Evolutionary conservation across 2,797 vertebrate species (phyloP), one percentile per base, ranked within the genome.

Genomic region (Cuculus canorus): DNA sequence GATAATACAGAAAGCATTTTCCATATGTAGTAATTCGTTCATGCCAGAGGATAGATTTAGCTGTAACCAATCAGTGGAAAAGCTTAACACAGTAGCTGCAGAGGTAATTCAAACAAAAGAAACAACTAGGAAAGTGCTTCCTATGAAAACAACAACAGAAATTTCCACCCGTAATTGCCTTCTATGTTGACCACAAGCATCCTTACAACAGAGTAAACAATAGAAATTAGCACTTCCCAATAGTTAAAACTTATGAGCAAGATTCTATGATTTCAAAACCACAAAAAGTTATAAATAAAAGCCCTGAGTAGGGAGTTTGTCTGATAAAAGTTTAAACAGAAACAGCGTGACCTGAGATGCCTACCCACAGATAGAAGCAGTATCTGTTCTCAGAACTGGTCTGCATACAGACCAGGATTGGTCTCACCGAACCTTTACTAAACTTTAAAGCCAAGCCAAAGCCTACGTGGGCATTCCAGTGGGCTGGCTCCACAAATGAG

Each of bases 51-150:
- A 73, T 52, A 89, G 43, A 89, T 66, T 7, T 17, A 69, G 10
- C 27, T 77, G 47, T 73, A 93, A 75, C 48, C 87, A 68, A 80
- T 80, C 64, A 53, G 48, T 70, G 56, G 33, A 77, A 92, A 95
- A 93, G 32, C 45, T 27, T 82, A 68, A 73, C 4, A 1, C 18
- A 48, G 66, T 72, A 90, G 27, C 47, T 83, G 33, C 45, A 65
- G 64, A 78, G 72, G 53, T 25, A 80, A 90, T 75, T 81, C 72
- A 75, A 87, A 83, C 6, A 71, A 13, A 39, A 39, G 39, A 39
- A 48, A 10, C 33, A 84, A 28, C 27, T 17, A 37, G 11, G 35
- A 60, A 82, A 94, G 48, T 64, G 7, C 10, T 87, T 88, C 56
- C 33, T 75, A 16, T 59, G 11, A 47, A 90, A 82, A 88, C n/a